Base-by-base conservation (phyloP, 2,797 vertebrate species). In the Propithecus deckenii region DNA sequence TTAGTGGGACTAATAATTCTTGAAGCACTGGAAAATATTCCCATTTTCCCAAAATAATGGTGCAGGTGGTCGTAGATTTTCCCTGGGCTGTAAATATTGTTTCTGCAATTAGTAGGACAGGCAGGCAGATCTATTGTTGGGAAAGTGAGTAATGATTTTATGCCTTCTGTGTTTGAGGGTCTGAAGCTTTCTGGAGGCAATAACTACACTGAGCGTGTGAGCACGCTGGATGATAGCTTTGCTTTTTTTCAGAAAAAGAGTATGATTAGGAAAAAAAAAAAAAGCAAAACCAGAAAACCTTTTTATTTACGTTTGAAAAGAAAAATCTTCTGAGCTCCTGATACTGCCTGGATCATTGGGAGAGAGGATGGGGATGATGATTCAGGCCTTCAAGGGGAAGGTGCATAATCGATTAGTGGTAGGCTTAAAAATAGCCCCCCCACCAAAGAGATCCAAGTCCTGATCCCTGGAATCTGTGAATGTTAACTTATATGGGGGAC, bases 71-170 rank as follows among this genome's bases (percentile, higher is more conserved):
- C 50, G 2, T 7, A 91, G 35, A 71, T 83, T 81, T 87, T 76
- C 57, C 22, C 5, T 41, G 32, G 65, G 35, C 59, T 67, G 15
- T 93, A 79, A 85, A 91, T 89, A 61, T 38, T 88, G 80, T 88
- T 15, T 76, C 50, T 81, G 35, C 0, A 76, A 57, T 76, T 75
- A 61, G 30, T 35, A 86, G 23, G 57, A 72, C 5, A 90, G 52
- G 17, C 14, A 92, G 43, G 20, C 4, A 85, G 15, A 18, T 72
- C 48, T 95, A 8, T 69, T n/a, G 20, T 2, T 86, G 67, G 50
- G 9, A 91, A 95, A 38, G 67, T 86, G n/a, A 92, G 87, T 74
- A 93, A 72, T 79, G 57, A 69, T 55, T 78, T 92, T 48, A 74
- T 65, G 50, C 10, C 50, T 76, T 97, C 43, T 88, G 43, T 78